Base-by-base conservation (phyloP, 2,888 invertebrate species). In the Petrophora chlorosata region DNA sequence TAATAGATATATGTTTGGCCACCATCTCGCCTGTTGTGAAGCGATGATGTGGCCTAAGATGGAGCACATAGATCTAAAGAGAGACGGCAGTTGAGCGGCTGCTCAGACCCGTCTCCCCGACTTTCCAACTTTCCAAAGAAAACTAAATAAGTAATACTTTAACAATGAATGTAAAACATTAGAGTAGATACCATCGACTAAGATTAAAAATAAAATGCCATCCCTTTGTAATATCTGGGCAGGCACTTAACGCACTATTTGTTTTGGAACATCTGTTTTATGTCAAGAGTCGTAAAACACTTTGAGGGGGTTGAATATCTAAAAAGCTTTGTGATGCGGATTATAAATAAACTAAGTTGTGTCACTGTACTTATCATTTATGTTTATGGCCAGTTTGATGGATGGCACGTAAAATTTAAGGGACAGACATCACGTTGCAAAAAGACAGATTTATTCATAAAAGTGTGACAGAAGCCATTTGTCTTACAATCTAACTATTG, bases 281-380 rank as follows among this genome's bases (percentile, higher is more conserved):
- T 67, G 75, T 85, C 84, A 78, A 74, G 73, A 52, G 69, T 79
- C 79, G 75, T 85, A 83, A 80, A 81, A 75, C 79, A 71, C 70
- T 75, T 68, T 70, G 65, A 76, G 76, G 76, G 78, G 76, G 71
- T 69, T 65, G 60, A 56, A 60, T 61, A 53, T 68, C 62, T 70
- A 76, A 62, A 71, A 61, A 62, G 64, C 68, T 77, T 78, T 80
- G 46, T 82, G 76, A 80, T 62, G 66, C 66, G 61, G 44, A 51
- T 45, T 67, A 70, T 63, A 73, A 70, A 68, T 68, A 69, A 61
- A 67, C 57, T 25, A 1, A 8, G 9, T 9, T 15, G 15, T 17
- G 28, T 33, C 15, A 22, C 33, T 40, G 14, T 34, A 14, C 16
- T 35, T 25, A n/a, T n/a, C n/a, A n/a, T n/a, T n/a, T n/a, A n/a